Evolutionary conservation across 2,113 vertebrate species (phyloP).

Genomic region (Rynchops niger): DNA sequence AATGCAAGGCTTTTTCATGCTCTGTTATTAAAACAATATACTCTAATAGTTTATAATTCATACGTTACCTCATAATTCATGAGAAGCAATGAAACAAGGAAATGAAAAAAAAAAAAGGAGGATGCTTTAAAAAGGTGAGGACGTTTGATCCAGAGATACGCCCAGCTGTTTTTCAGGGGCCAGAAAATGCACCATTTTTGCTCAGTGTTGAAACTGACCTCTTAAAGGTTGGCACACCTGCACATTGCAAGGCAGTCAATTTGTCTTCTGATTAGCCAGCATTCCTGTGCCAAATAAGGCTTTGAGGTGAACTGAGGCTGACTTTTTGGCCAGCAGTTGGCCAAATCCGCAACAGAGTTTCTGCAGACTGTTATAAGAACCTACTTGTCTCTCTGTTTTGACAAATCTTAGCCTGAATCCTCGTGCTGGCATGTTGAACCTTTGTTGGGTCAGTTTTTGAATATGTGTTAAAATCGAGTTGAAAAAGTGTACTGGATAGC

Average conservation of each 20-base stretch:
- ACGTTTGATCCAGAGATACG: neutral
- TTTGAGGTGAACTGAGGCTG: neutral
- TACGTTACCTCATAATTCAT: neutral
- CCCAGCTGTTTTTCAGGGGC: neutral
- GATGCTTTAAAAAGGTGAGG: neutral
- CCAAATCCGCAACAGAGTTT: neutral
- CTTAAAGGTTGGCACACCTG: neutral
- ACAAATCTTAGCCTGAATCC: neutral
- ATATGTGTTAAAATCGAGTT: neutral
- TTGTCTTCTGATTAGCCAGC: neutral
- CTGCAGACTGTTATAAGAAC: neutral
- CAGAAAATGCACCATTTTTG: neutral
- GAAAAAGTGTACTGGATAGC: neutral
- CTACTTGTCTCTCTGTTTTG: neutral
- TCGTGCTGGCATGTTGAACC: neutral
- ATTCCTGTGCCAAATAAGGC: neutral
- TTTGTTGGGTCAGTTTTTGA: neutral
- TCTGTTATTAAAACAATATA: conserved; percentile 49
- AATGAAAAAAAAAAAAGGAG: neutral
- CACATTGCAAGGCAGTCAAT: neutral
- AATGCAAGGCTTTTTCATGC: conserved; percentile 8
- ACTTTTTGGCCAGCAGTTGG: neutral
- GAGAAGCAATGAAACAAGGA: neutral
- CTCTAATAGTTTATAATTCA: neutral
- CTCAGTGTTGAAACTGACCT: neutral